Evolutionary conservation across 2,888 invertebrate genomes (phyloP).

Genomic region (Cactoblastis cactorum): DNA sequence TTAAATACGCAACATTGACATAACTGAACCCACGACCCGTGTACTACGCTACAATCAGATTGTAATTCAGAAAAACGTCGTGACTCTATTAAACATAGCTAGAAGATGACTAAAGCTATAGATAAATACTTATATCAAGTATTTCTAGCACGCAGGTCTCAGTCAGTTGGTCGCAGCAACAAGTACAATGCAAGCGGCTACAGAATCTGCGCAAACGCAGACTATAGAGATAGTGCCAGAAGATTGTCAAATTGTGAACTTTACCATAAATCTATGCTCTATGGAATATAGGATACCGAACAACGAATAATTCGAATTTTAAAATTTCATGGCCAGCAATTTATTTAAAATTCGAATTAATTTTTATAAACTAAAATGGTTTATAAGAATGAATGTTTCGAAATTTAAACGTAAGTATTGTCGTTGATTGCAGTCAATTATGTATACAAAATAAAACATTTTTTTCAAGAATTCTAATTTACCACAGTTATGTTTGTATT

Average conservation of each 20-base stretch:
- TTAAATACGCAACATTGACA: neutral
- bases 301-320: neutral
- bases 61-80: slow-evolving; percentile 3
- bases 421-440: neutral
- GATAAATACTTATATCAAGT: neutral
- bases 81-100: slow-evolving; percentile 1
- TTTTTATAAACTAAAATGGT: neutral
- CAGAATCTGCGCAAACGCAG: neutral
- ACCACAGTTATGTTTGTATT: too few relatives aligned
- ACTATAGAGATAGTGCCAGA: neutral
- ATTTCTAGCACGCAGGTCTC: slow-evolving; percentile 2
- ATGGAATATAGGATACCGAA: too few relatives aligned
- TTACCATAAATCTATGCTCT: neutral
- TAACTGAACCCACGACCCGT: slow-evolving; percentile 1
- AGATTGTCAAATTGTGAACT: neutral
- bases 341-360: neutral
- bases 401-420: neutral
- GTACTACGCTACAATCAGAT: neutral
- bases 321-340: neutral
- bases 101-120: slow-evolving; percentile 7
- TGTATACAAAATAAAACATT: neutral
- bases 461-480: neutral
- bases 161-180: slow-evolving; percentile 2
- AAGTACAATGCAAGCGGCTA: neutral
- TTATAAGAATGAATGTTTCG: neutral